Evolutionary conservation across 1,140 invertebrate genomes (phyloP), one percentile per base, ranked within the genome.

Genomic region (Drosophila mauritiana): DNA sequence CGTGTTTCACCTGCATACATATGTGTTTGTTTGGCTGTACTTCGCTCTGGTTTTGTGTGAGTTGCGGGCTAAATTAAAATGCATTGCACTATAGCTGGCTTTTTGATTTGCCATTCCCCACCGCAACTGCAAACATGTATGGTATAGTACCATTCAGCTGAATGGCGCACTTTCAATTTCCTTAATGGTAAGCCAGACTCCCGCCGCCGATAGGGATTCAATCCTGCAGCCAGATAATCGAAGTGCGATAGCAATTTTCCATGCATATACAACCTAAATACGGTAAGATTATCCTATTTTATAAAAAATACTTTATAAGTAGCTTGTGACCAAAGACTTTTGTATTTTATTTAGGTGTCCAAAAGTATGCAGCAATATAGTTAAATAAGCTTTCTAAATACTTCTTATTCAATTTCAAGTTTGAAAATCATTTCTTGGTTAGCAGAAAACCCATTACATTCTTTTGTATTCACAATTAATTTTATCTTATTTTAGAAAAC

Each of bases 31-130:
- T 15, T 57, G 40, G 37, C 48, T 55, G n/a, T 45, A 15, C 64
- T 70, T 52, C 42, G 59, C 39, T 65, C 55, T 63, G 54, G 45
- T 46, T 58, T 88, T 65, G 48, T 63, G 65, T 51, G 61, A 65
- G 64, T 73, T 74, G 61, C 70, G 57, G 62, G 55, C 72, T 73
- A 88, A 88, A 88, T 89, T 88, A 84, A 89, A 88, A 88, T 88
- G 64, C 83, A 88, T 88, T 88, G 84, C 76, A 63, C 61, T 64
- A 68, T 64, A 56, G 73, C 80, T 78, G 73, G 51, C 70, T 63
- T 88, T 83, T 88, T 88, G 83, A 89, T 88, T 89, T 89, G 83
- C 70, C 78, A 48, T 76, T 57, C 55, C 57, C 57, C 68, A 27
- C 52, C 68, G 25, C 52, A 34, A 56, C 58, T 43, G 20, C 20